Conservation (phyloP, 2,797 vertebrate species). For the Dermochelys coriacea region DNA sequence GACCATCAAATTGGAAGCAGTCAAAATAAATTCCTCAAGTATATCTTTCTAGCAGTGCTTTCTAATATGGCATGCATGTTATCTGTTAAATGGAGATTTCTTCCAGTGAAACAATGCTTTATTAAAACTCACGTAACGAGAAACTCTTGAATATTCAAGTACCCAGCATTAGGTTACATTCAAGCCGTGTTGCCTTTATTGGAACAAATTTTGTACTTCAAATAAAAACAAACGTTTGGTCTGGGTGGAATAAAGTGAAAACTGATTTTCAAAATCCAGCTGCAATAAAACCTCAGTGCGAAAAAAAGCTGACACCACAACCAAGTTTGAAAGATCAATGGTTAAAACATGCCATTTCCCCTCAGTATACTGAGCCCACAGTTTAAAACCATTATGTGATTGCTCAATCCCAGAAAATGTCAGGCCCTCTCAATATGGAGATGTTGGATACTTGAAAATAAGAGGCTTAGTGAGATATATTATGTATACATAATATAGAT, state of each 20-base stretch:
- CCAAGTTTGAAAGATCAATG: slow-evolving; percentile 48
- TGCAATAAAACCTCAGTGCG: slow-evolving; percentile 71
- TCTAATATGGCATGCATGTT: not conserved
- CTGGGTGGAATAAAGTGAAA: slow-evolving; percentile 63
- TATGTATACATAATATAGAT: not conserved
- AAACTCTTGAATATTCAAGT: not conserved
- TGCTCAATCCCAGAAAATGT: slow-evolving; percentile 9
- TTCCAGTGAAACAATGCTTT: not conserved
- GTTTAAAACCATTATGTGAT: slow-evolving; percentile 1
- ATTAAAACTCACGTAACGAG: not conserved
- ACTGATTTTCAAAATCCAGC: slow-evolving; percentile 76
- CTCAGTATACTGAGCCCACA: slow-evolving; percentile 50
- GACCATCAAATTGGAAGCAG: not conserved
- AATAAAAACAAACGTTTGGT: slow-evolving; percentile 70
- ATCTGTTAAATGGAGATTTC: fast-evolving
- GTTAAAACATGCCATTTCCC: slow-evolving; percentile 65
- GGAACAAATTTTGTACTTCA: slow-evolving; percentile 64
- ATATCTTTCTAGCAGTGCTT: not conserved
- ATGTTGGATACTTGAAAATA: not conserved
- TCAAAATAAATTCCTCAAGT: not conserved
- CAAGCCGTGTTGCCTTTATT: slow-evolving; percentile 63
- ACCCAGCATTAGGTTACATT: slow-evolving; percentile 63
- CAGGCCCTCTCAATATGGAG: slow-evolving; percentile 12
- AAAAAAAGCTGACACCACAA: slow-evolving; percentile 49
- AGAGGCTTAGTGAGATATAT: fast-evolving